Percentiles rank a stretch among this genome's conserved stretches.
Evolutionary conservation across 2,888 invertebrate genomes (phyloP).

Genomic region (Hipparchia sbordonii): DNA sequence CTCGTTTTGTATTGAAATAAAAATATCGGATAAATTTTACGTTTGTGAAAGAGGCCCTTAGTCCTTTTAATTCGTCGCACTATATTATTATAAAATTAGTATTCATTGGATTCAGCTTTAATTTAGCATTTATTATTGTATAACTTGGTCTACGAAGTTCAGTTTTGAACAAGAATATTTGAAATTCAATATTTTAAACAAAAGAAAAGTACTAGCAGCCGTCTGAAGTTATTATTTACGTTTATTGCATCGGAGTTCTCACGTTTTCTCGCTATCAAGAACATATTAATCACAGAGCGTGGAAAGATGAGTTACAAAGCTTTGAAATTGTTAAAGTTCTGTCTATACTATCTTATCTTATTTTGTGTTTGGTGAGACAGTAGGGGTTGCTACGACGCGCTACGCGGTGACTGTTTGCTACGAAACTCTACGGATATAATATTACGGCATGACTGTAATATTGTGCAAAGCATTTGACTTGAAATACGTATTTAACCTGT

Average conservation of each 20-base stretch:
- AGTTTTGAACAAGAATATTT: too few relatives aligned
- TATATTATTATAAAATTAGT: too few relatives aligned
- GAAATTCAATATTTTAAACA: too few relatives aligned
- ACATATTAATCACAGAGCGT: constrained; percentile 1
- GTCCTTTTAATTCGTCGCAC: too few relatives aligned
- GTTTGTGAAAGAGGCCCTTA: too few relatives aligned
- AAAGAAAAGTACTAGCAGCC: too few relatives aligned
- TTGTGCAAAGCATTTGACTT: neutral
- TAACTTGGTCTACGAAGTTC: too few relatives aligned
- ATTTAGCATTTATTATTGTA: too few relatives aligned
- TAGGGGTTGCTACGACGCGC: neutral
- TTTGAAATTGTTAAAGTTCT: neutral
- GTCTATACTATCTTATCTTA: neutral
- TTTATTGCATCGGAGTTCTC: neutral
- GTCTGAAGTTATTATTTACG: neutral
- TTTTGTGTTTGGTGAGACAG: neutral
- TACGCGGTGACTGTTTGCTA: constrained; percentile 1
- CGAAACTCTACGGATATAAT: neutral
- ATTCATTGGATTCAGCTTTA: too few relatives aligned
- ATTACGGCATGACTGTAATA: neutral
- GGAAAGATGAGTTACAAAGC: constrained; percentile 7
- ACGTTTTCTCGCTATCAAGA: constrained; percentile 3
- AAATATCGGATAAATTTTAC: too few relatives aligned
- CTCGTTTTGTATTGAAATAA: too few relatives aligned
- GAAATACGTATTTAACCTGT: too few relatives aligned